These are phyloP conservation scores for Potamilus streckersoni DNA, from an alignment of 1,140 invertebrate genomes.

Conservation along the genomic window DNA sequence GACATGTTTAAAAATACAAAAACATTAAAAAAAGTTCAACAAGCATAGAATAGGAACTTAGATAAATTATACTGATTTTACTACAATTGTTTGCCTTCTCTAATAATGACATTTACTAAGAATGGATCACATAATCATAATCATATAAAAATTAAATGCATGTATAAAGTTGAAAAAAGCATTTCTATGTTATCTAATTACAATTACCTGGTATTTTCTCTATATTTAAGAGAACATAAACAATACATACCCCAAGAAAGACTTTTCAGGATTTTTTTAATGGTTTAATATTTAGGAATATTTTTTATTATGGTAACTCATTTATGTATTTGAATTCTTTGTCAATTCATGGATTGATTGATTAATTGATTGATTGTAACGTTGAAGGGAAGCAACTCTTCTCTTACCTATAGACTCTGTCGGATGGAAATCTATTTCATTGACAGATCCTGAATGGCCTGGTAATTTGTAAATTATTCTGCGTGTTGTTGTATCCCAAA, in stretches of 20 bases:
- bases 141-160: too few species aligned
- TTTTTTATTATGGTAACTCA: neutral
- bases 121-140: neutral
- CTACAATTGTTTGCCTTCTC: neutral
- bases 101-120: neutral
- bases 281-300: neutral
- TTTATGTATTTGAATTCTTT: neutral
- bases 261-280: neutral
- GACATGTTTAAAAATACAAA: neutral
- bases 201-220: too few species aligned
- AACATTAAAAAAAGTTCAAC: neutral
- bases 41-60: neutral
- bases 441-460: constrained; percentile 97
- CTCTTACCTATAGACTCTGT: constrained; percentile 87
- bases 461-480: constrained; percentile 96
- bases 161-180: too few species aligned
- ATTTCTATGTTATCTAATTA: too few species aligned
- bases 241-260: too few species aligned
- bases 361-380: neutral
- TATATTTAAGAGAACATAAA: too few species aligned
- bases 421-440: constrained; percentile 96
- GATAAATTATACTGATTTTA: neutral
- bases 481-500: constrained; percentile 93
- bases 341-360: neutral
- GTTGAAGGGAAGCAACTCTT: neutral